Percentiles rank a stretch among this genome's conserved stretches.
phyloP scores from a whole-genome alignment of 2,113 vertebrate genomes.

The Sylvilagus bachmani region DNA sequence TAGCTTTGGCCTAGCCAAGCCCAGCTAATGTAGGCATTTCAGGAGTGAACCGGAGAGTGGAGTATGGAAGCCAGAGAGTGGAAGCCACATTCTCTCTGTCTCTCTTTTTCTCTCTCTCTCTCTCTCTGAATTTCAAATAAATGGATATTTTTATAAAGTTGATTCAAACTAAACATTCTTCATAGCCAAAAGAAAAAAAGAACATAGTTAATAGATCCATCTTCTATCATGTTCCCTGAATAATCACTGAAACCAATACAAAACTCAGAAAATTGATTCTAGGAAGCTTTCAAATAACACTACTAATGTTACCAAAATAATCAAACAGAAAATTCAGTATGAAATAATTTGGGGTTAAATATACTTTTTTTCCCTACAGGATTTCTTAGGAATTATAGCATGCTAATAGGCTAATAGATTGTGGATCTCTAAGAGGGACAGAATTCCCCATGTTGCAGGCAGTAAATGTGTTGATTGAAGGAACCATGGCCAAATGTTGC shows the following conservation, averaged over 20 bases:
- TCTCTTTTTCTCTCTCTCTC: too few species aligned
- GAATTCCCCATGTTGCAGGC: not conserved
- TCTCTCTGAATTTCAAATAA: too few species aligned
- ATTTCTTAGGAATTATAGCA: not conserved
- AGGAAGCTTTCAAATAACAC: not conserved
- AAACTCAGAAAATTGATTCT: not conserved
- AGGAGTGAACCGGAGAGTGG: too few species aligned
- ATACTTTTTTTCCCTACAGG: not conserved
- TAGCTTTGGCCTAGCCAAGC: too few species aligned
- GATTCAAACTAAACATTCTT: slow-evolving; percentile 22
- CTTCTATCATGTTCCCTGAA: not conserved
- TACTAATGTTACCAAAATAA: not conserved
- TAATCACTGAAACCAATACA: not conserved
- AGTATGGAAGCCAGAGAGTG: too few species aligned
- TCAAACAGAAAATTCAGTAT: not conserved
- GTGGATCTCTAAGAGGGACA: not conserved
- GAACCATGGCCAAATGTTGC: not conserved
- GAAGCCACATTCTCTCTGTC: too few species aligned
- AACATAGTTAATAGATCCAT: not conserved
- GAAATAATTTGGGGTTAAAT: slow-evolving; percentile 9
- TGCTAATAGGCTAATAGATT: not conserved
- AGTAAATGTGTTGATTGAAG: not conserved
- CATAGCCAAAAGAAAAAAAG: not conserved
- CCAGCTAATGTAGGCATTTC: too few species aligned
- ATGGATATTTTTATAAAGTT: too few species aligned